Evolutionary conservation across 1,140 invertebrate species (phyloP).

Genomic region (Dermatophagoides farinae): DNA sequence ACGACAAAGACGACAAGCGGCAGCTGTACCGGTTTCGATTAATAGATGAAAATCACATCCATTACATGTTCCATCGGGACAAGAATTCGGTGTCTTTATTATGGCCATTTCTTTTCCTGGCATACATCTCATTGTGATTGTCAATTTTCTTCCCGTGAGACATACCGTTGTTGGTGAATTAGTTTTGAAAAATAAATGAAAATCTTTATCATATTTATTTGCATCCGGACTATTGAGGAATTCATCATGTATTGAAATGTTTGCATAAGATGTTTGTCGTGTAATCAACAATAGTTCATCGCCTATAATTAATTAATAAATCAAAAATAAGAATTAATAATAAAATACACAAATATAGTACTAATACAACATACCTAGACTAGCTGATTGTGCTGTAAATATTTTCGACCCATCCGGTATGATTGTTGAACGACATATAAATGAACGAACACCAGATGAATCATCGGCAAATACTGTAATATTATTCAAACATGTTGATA

Average conservation of each 20-base stretch:
- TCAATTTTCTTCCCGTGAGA: conserved; percentile 31
- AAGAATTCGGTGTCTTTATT: conserved; percentile 30
- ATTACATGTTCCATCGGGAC: conserved; percentile 41
- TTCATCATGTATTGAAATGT: conserved; percentile 12
- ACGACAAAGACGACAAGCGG: conserved; percentile 34
- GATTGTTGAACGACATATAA: conserved; percentile 32
- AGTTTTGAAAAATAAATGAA: conserved; percentile 13
- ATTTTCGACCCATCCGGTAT: conserved; percentile 25
- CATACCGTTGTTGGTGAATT: conserved; percentile 33
- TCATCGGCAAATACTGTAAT: conserved; percentile 19
- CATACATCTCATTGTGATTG: conserved; percentile 32
- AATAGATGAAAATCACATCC: conserved; percentile 40
- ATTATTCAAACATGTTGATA: conserved; percentile 29
- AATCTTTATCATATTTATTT: conserved; percentile 1
- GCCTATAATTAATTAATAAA: conserved; percentile 25
- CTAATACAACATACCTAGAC: conserved; percentile 16
- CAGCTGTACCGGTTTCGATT: conserved; percentile 27
- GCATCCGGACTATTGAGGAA: neutral
- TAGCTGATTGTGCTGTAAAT: conserved; percentile 31
- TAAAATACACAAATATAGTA: neutral
- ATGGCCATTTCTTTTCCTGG: conserved; percentile 23
- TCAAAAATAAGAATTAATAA: neutral
- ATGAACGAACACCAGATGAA: conserved; percentile 20
- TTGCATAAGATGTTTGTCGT: neutral
- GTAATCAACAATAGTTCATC: conserved; percentile 25